A percentile compares a stretch with the other conserved stretches of the same genome.
Conservation (phyloP, 1,140 invertebrate genomes). For the Drosophila ananassae region DNA sequence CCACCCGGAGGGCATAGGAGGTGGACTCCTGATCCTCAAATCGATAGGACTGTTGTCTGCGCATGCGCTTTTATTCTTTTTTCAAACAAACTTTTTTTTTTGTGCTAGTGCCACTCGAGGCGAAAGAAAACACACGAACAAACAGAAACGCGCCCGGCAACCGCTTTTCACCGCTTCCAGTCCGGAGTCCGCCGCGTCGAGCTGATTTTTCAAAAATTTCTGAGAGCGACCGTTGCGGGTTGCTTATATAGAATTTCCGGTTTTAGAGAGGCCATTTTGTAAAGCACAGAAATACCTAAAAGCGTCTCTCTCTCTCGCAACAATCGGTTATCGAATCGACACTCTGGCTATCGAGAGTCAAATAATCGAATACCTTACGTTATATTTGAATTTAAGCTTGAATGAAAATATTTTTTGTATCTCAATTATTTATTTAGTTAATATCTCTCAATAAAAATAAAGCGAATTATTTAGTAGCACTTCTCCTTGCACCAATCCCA, state of each 20-base stretch:
- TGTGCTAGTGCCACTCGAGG: constrained; percentile 12
- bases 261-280: background rate
- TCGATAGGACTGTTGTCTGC: constrained; percentile 77
- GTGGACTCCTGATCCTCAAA: constrained; percentile 72
- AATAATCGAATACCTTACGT: background rate
- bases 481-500: constrained; percentile 67
- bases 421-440: no score
- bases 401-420: background rate
- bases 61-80: constrained; percentile 45
- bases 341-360: background rate
- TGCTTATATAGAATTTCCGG: constrained; percentile 5
- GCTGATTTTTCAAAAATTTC: constrained; percentile 5
- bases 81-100: constrained; percentile 51
- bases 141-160: constrained; percentile 25
- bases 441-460: no score
- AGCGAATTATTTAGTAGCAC: constrained; percentile 13
- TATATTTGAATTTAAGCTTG: background rate
- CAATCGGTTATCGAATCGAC: background rate
- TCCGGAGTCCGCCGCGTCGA: constrained; percentile 2
- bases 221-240: constrained; percentile 5
- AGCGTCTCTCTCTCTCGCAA: background rate
- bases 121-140: constrained; percentile 19
- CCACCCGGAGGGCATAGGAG: constrained; percentile 52
- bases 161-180: background rate
- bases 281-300: constrained; percentile 2